phyloP scores from a whole-genome alignment of 2,797 vertebrate genomes.

The Hoplostethus atlanticus region DNA sequence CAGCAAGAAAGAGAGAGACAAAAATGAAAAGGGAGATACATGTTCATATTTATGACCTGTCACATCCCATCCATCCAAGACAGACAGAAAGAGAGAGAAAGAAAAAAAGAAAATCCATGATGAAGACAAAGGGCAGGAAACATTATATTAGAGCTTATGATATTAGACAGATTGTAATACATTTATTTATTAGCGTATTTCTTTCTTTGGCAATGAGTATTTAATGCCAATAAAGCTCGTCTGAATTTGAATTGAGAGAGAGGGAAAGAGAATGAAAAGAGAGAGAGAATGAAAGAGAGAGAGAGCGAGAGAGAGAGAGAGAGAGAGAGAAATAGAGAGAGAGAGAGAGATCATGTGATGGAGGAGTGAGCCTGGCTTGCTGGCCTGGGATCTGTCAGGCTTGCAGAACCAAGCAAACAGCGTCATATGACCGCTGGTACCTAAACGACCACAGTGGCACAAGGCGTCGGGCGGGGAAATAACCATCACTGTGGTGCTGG shows the following conservation, averaged over 20 bases:
- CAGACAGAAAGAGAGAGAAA: background rate
- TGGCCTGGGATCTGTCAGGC: constrained; percentile 23
- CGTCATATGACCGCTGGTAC: constrained; percentile 60
- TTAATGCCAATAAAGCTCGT: too few species aligned
- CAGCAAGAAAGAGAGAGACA: background rate
- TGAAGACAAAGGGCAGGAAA: too few species aligned
- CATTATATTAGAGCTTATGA: too few species aligned
- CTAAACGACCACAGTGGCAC: constrained; percentile 34
- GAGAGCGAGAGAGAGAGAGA: constrained; percentile 6
- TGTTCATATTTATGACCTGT: background rate
- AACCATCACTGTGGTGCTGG: constrained; percentile 1
- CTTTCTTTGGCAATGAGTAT: too few species aligned
- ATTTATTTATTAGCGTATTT: too few species aligned
- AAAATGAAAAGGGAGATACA: background rate
- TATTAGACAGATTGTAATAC: too few species aligned
- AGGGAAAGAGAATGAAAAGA: too few species aligned
- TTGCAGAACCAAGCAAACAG: background rate
- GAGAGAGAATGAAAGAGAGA: background rate
- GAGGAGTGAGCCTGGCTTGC: constrained; percentile 33
- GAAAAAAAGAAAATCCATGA: too few species aligned
- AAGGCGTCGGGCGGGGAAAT: constrained; percentile 23
- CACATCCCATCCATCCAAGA: background rate
- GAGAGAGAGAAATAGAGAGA: constrained; percentile 23
- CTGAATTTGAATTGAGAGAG: too few species aligned
- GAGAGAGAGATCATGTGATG: constrained; percentile 65